Evolutionary conservation across 2,797 vertebrate genomes (phyloP).

Genomic region (Pelodytes ibericus): DNA sequence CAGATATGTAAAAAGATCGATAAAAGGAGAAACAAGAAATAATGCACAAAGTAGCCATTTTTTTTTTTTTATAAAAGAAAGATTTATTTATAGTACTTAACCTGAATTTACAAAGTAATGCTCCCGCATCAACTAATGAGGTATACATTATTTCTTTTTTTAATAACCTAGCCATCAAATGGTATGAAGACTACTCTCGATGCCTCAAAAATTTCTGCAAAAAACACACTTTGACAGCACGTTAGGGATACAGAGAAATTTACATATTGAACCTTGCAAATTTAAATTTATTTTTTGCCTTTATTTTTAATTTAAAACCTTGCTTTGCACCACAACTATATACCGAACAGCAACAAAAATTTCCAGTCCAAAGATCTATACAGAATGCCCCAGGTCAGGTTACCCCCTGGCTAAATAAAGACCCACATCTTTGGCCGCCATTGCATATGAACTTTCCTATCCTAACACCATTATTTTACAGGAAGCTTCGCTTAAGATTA

Average conservation of each 20-base stretch:
- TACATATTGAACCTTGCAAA: slow-evolving; percentile 55
- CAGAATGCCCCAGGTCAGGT: slow-evolving; percentile 70
- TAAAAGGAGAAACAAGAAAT: background rate
- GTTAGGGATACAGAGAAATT: slow-evolving; percentile 52
- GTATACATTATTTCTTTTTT: slow-evolving; percentile 54
- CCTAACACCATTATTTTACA: slow-evolving; percentile 66
- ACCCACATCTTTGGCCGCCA: slow-evolving; percentile 85
- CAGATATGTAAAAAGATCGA: too few relatives aligned
- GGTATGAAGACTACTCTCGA: slow-evolving; percentile 38
- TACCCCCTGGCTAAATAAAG: slow-evolving; percentile 76
- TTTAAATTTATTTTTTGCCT: too few relatives aligned
- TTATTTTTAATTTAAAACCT: slow-evolving; percentile 62
- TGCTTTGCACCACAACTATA: slow-evolving; percentile 71
- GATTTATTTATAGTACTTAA: slow-evolving; percentile 79
- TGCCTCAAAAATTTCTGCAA: slow-evolving; percentile 44
- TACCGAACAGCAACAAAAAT: slow-evolving; percentile 55
- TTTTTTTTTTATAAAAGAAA: slow-evolving; percentile 74
- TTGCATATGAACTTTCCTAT: slow-evolving; percentile 79
- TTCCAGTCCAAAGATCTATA: slow-evolving; percentile 63
- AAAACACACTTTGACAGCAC: slow-evolving; percentile 54
- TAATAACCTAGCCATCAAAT: slow-evolving; percentile 47
- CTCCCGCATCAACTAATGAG: slow-evolving; percentile 67
- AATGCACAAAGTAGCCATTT: background rate
- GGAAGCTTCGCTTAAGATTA: slow-evolving; percentile 45
- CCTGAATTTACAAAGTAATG: slow-evolving; percentile 92